These are phyloP conservation scores for Zonotrichia albicollis DNA, from an alignment of 2,797 vertebrate genomes.

Conservation along the genomic window DNA sequence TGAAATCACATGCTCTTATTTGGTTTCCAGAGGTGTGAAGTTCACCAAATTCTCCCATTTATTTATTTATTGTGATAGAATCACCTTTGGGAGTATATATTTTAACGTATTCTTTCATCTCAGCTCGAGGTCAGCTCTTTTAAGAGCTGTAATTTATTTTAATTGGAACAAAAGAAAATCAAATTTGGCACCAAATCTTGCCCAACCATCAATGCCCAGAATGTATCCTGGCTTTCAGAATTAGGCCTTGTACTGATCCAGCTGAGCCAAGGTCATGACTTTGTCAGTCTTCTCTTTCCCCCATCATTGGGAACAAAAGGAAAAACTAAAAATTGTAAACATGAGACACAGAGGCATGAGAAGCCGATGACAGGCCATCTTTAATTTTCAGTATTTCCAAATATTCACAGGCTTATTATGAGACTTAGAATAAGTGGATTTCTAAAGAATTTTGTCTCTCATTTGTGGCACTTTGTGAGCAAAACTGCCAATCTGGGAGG, in stretches of 20 bases:
- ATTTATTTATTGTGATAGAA: not conserved
- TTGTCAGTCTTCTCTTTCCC: not conserved
- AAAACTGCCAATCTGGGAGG: slow-evolving; percentile 74
- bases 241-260: not conserved
- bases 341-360: not conserved
- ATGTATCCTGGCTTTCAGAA: not conserved
- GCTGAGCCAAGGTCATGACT: not conserved
- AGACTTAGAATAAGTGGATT: not conserved
- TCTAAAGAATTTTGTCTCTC: not conserved
- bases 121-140: not conserved
- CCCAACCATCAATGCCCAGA: not conserved
- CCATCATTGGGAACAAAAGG: not conserved
- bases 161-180: slow-evolving; percentile 17
- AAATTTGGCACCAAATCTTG: not conserved
- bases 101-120: not conserved
- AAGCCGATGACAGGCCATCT: not conserved
- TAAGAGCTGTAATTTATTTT: not conserved
- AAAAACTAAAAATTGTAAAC: not conserved
- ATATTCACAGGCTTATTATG: not conserved
- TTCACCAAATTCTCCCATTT: not conserved
- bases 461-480: slow-evolving; percentile 65
- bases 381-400: not conserved
- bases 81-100: not conserved
- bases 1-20: not conserved
- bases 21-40: not conserved